Evolutionary conservation across 2,797 vertebrate genomes (phyloP).

Genomic region (Scleropages formosus): DNA sequence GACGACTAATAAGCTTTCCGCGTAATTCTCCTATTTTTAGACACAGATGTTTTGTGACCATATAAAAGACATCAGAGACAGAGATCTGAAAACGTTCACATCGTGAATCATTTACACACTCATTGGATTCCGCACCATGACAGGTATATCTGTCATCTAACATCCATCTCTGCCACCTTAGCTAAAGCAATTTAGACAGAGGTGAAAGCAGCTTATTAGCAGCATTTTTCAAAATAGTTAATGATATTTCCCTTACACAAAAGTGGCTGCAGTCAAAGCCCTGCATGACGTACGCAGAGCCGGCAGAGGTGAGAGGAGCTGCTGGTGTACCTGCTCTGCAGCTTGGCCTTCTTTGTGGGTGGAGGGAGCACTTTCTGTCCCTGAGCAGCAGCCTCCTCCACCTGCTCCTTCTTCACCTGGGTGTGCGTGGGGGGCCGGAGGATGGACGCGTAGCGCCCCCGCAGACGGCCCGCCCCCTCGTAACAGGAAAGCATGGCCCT

Average conservation of each 20-base stretch:
- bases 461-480: slow-evolving; percentile 42
- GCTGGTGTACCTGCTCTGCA: slow-evolving; percentile 47
- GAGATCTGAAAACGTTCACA: too few species aligned
- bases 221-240: background rate
- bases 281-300: background rate
- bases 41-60: too few species aligned
- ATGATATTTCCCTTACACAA: too few species aligned
- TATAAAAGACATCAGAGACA: too few species aligned
- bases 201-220: background rate
- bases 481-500: slow-evolving; percentile 45
- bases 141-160: background rate
- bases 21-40: too few species aligned
- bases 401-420: slow-evolving; percentile 45
- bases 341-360: slow-evolving; percentile 56
- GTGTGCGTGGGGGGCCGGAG: slow-evolving; percentile 34
- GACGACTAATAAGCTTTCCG: too few species aligned
- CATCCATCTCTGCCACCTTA: background rate
- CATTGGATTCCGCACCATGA: background rate
- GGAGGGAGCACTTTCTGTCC: slow-evolving; percentile 54
- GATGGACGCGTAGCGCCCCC: slow-evolving; percentile 40
- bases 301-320: background rate
- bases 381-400: slow-evolving; percentile 43
- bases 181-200: slow-evolving; percentile 1
- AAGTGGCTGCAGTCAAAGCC: too few species aligned
- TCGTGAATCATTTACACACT: too few species aligned